phyloP scores from a whole-genome alignment of 2,113 vertebrate genomes.

The Crocuta crocuta region DNA sequence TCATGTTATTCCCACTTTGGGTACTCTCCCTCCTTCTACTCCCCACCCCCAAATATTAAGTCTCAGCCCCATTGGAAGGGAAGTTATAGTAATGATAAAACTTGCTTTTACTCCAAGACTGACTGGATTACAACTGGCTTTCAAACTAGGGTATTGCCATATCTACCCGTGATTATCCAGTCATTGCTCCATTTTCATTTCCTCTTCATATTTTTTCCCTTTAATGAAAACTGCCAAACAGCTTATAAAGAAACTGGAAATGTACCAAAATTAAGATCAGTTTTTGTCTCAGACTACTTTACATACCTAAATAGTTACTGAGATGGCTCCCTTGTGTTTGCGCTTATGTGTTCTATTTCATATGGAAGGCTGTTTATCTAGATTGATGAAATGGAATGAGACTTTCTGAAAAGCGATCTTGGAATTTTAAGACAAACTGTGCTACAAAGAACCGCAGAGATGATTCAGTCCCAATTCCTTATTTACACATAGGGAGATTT shows the following conservation, averaged over 20 bases:
- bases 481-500: neutral
- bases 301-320: neutral
- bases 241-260: constrained; percentile 31
- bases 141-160: neutral
- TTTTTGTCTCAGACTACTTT: neutral
- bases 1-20: neutral
- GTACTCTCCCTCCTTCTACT: neutral
- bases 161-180: neutral
- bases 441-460: constrained; percentile 4
- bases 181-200: neutral
- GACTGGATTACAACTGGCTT: neutral
- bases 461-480: neutral
- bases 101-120: neutral
- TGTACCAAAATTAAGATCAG: neutral
- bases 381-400: neutral
- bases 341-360: neutral
- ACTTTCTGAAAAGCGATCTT: constrained; percentile 27
- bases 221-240: neutral
- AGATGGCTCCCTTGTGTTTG: neutral
- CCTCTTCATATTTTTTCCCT: neutral
- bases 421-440: neutral
- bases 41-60: neutral
- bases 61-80: neutral
- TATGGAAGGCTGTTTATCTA: neutral
- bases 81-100: neutral